These are phyloP conservation scores for Merluccius polli DNA, from an alignment of 2,797 vertebrate genomes.

Conservation along the genomic window DNA sequence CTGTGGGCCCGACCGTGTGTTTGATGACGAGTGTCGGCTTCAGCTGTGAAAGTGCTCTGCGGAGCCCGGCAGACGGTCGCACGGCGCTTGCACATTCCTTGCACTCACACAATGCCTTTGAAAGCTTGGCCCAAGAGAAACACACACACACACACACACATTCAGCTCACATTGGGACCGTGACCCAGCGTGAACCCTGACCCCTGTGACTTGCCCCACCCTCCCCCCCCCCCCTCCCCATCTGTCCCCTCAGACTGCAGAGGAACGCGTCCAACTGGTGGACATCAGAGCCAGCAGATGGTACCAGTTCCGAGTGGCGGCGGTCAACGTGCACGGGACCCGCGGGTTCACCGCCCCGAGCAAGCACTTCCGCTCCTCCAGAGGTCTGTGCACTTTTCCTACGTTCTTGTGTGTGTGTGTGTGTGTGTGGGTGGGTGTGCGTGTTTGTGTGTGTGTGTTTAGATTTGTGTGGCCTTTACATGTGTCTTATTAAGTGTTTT, in stretches of 20 bases:
- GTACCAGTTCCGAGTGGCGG: constrained; percentile 97
- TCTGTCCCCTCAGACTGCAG: constrained; percentile 84
- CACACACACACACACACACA: constrained; percentile 38
- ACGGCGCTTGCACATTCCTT: constrained; percentile 60
- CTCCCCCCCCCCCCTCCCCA: constrained; percentile 57
- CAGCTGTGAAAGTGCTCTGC: constrained; percentile 55
- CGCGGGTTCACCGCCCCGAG: constrained; percentile 95
- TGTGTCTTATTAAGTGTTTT: constrained; percentile 34
- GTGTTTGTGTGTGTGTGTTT: constrained; percentile 29
- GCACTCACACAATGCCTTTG: constrained; percentile 59
- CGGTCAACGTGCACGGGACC: constrained; percentile 92
- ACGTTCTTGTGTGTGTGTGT: constrained; percentile 27
- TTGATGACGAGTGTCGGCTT: constrained; percentile 5
- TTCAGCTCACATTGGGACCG: constrained; percentile 24
- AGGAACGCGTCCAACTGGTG: constrained; percentile 80
- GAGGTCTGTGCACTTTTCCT: constrained; percentile 82
- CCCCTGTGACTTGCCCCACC: constrained; percentile 24
- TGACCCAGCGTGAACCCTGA: constrained; percentile 66
- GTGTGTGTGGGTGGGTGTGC: constrained; percentile 37
- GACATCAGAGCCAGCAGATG: constrained; percentile 89
- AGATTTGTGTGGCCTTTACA: constrained; percentile 22
- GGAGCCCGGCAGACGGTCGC: constrained; percentile 40
- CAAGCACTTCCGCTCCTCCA: constrained; percentile 93
- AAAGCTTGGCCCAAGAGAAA: constrained; percentile 61
- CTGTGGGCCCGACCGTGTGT: too few species aligned